Percentiles rank a stretch among this genome's conserved stretches.
Evolutionary conservation across 2,113 vertebrate species (phyloP).

Genomic region (Benitochromis conjunctus): DNA sequence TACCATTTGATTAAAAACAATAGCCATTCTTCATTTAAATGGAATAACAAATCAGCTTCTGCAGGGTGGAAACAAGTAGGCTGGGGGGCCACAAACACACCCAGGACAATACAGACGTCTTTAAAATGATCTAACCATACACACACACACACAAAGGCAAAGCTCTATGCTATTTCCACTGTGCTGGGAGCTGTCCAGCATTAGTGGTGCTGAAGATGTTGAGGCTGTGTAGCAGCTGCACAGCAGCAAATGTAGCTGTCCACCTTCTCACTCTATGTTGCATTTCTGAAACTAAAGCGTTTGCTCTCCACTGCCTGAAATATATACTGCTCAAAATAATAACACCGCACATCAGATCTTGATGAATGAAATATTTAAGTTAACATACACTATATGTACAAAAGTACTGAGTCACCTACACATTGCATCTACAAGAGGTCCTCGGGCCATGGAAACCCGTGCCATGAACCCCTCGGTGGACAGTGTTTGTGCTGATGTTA

Average conservation of each 20-base stretch:
- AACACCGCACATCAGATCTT: not conserved
- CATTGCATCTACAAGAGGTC: not conserved
- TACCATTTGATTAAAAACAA: slow-evolving; percentile 73
- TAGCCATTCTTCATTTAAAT: slow-evolving; percentile 72
- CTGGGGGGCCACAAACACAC: not conserved
- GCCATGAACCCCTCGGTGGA: not conserved
- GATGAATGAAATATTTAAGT: not conserved
- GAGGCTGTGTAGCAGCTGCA: not conserved
- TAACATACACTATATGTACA: not conserved
- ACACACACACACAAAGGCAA: not conserved
- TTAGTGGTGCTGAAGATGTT: slow-evolving; percentile 26
- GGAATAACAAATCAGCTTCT: slow-evolving; percentile 67
- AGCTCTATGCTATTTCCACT: not conserved
- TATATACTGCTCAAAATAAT: not conserved
- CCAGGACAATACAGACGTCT: slow-evolving; percentile 9
- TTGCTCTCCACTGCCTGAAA: not conserved
- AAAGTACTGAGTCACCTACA: not conserved
- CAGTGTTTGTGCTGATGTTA: not conserved
- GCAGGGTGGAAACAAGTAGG: not conserved
- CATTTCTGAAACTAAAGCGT: slow-evolving; percentile 36
- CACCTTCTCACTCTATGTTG: not conserved
- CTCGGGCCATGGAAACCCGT: not conserved
- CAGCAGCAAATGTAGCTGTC: slow-evolving; percentile 24
- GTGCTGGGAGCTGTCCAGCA: slow-evolving; percentile 48
- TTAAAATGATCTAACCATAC: not conserved